Base-by-base conservation (phyloP, 2,888 invertebrate genomes). In the Itoplectis maculator region DNA sequence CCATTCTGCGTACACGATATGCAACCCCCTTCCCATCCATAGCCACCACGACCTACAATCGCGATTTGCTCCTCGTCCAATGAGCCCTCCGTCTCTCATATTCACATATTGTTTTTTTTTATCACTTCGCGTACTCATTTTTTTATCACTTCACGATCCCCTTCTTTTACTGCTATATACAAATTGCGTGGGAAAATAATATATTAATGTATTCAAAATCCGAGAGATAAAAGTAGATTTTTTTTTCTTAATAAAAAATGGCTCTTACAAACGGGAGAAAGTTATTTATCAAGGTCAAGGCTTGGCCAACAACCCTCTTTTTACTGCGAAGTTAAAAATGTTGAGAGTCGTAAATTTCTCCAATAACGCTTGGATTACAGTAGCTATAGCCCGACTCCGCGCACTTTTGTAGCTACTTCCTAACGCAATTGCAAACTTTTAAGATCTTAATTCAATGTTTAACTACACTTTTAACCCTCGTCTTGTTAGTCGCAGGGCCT, bases 61-160 rank as follows among this genome's bases (percentile, higher is more conserved):
- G 29, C 77, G 69, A 81, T 86, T 79, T 78, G 69, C 82, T 56
- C 20, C 15, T 45, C 42, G 56, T 59, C 73, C 76, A 54, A 63
- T 45, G 61, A 65, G 15, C 42, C 45, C 74, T 65, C 51, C 42
- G 51, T 75, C 40, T 51, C 40, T 18, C 51, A 15, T 54, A 29
- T 15, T 54, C 54, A 45, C 56, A 45, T 18, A 56, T 45, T 72
- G 15, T 61, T 37, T 40, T n/a, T n/a, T n/a, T 59, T 59, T n/a
- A 56, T 56, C 56, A n/a, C 35, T 8, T 59, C 9, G 8, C 7
- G 6, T 9, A 15, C 15, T 35, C 8, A n/a, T n/a, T 59, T 37
- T 15, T 61, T 37, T 37, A n/a, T 18, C n/a, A 8, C 15, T 15
- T 1, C 2, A 15, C 9, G 61, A 29, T 29, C 29, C 5, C 29